phyloP scores from a whole-genome alignment of 2,113 vertebrate species.

The Octodon degus region DNA sequence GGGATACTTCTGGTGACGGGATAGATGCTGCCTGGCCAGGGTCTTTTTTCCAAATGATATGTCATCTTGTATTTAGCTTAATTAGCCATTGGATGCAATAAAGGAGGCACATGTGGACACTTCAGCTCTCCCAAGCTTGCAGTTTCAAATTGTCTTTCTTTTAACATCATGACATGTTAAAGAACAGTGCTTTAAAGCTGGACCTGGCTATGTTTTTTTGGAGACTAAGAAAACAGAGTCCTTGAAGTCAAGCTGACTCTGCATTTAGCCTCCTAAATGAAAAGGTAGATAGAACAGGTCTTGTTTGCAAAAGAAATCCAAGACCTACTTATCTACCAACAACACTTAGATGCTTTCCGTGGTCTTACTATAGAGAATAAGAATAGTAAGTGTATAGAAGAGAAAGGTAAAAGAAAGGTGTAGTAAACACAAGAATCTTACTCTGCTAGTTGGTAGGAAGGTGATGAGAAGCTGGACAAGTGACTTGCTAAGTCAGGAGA shows the following conservation, averaged over 20 bases:
- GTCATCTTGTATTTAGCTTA: not conserved
- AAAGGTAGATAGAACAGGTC: constrained; percentile 89
- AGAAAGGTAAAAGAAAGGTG: not conserved
- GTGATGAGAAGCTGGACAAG: not conserved
- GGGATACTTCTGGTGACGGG: not conserved
- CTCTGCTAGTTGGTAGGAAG: not conserved
- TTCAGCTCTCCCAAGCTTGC: not conserved
- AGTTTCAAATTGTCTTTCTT: not conserved
- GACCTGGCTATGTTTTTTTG: not conserved
- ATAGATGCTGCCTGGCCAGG: not conserved
- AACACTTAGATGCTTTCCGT: constrained; percentile 50
- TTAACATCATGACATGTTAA: not conserved
- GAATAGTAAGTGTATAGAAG: not conserved
- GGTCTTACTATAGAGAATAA: not conserved
- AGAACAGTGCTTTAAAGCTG: not conserved
- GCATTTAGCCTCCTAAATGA: constrained; percentile 90
- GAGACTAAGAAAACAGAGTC: constrained; percentile 91
- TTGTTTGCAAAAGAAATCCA: constrained; percentile 83
- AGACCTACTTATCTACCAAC: constrained; percentile 89
- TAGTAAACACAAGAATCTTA: not conserved
- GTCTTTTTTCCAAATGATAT: not conserved
- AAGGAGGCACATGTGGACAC: not conserved
- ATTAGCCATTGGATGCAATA: not conserved
- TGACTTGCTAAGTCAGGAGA: not conserved
- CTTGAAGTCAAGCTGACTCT: constrained; percentile 82